These are phyloP conservation scores for Medauroidea extradentata DNA, from an alignment of 1,140 invertebrate species.

Conservation along the genomic window DNA sequence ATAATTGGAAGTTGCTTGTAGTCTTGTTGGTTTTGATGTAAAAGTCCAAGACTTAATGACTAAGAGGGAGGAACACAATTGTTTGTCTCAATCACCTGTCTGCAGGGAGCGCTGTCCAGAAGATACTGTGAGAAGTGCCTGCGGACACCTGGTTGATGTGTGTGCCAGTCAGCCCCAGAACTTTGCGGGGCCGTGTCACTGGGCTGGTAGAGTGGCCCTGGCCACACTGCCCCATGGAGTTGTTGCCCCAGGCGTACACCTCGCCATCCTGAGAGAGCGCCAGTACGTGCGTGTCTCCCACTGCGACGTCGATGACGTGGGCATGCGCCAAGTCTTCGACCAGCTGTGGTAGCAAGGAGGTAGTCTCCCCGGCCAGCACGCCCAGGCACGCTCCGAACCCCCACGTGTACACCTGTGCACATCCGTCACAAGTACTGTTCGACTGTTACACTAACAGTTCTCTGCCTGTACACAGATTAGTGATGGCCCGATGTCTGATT, in stretches of 20 bases:
- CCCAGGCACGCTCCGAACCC: conserved; percentile 57
- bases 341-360: conserved; percentile 47
- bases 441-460: too few relatives aligned
- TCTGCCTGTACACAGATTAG: too few relatives aligned
- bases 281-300: conserved; percentile 57
- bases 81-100: too few relatives aligned
- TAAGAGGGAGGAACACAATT: too few relatives aligned
- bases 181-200: conserved; percentile 55
- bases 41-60: too few relatives aligned
- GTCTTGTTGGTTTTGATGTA: too few relatives aligned
- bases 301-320: conserved; percentile 46
- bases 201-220: conserved; percentile 61
- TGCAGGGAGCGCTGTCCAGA: conserved; percentile 57
- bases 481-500: too few relatives aligned
- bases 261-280: conserved; percentile 53
- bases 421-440: too few relatives aligned
- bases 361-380: conserved; percentile 52
- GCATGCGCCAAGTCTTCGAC: conserved; percentile 40
- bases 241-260: conserved; percentile 61
- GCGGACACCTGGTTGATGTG: conserved; percentile 61
- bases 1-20: too few relatives aligned
- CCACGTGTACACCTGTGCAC: conserved; percentile 59
- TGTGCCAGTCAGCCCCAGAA: conserved; percentile 55
- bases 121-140: conserved; percentile 63
- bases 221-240: conserved; percentile 67